Evolutionary conservation across 2,888 invertebrate genomes (phyloP).

Genomic region (Nezara viridula): DNA sequence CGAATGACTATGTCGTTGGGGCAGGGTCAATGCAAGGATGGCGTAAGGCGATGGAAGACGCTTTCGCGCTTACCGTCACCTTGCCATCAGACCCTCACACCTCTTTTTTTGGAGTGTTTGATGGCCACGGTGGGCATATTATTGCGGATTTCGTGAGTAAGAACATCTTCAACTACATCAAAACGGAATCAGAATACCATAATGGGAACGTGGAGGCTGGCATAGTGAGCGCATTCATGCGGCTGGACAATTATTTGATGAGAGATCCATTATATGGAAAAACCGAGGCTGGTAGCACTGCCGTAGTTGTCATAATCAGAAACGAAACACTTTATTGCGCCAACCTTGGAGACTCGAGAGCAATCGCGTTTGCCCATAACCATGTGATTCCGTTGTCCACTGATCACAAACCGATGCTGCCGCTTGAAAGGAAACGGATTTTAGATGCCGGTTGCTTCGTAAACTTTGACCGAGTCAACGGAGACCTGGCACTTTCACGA

Average conservation of each 20-base stretch:
- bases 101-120: constrained; percentile 97
- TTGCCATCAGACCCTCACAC: constrained; percentile 92
- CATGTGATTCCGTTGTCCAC: constrained; percentile 81
- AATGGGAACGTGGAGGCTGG: neutral
- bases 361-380: constrained; percentile 90
- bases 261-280: constrained; percentile 89
- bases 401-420: constrained; percentile 97
- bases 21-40: constrained; percentile 99
- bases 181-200: neutral
- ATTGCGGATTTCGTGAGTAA: neutral
- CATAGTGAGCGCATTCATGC: constrained; percentile 81
- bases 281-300: constrained; percentile 88
- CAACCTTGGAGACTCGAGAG: constrained; percentile 97
- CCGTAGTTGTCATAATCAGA: constrained; percentile 87
- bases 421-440: constrained; percentile 88
- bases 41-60: constrained; percentile 99
- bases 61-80: constrained; percentile 96
- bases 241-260: constrained; percentile 93
- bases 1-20: constrained; percentile 82
- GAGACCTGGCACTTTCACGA: constrained; percentile 94
- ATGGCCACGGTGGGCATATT: constrained; percentile 88
- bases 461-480: constrained; percentile 97
- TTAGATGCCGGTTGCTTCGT: constrained; percentile 97
- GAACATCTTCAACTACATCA: constrained; percentile 15
- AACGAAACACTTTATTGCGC: constrained; percentile 86